phyloP scores from a whole-genome alignment of 2,113 vertebrate species.

The Syngnathus typhle region DNA sequence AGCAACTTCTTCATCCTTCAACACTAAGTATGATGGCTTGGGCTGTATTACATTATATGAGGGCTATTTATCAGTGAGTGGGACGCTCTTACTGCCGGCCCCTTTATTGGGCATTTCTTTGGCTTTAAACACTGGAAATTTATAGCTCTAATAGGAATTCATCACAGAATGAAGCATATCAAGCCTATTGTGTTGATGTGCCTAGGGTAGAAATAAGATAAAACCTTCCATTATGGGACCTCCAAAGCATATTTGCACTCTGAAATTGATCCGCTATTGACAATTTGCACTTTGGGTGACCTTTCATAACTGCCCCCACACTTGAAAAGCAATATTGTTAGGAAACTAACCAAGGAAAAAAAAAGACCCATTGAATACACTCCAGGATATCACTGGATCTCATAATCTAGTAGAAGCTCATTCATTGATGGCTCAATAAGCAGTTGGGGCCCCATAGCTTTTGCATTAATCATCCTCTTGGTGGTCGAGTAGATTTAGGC shows the following conservation, averaged over 20 bases:
- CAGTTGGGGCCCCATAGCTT: conserved; percentile 28
- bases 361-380: conserved; percentile 39
- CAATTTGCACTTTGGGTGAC: conserved; percentile 72
- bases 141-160: conserved; percentile 75
- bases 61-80: conserved; percentile 65
- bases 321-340: conserved; percentile 62
- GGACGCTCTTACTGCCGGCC: conserved; percentile 47
- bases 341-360: conserved; percentile 37
- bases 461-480: conserved; percentile 29
- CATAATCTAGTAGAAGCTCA: conserved; percentile 38
- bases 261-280: conserved; percentile 71
- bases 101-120: conserved; percentile 57
- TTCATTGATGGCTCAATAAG: conserved; percentile 33
- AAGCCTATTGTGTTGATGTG: conserved; percentile 66
- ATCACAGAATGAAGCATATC: conserved; percentile 67
- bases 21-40: conserved; percentile 54
- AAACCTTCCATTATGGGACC: conserved; percentile 68
- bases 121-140: conserved; percentile 63
- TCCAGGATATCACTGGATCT: conserved; percentile 52
- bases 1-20: conserved; percentile 61
- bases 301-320: conserved; percentile 68
- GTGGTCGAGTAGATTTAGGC: neutral
- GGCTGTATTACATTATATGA: conserved; percentile 67
- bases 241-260: conserved; percentile 67
- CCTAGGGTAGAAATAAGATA: conserved; percentile 69